Conservation (phyloP, 2,797 vertebrate species). For the Tympanoctomys barrerae region DNA sequence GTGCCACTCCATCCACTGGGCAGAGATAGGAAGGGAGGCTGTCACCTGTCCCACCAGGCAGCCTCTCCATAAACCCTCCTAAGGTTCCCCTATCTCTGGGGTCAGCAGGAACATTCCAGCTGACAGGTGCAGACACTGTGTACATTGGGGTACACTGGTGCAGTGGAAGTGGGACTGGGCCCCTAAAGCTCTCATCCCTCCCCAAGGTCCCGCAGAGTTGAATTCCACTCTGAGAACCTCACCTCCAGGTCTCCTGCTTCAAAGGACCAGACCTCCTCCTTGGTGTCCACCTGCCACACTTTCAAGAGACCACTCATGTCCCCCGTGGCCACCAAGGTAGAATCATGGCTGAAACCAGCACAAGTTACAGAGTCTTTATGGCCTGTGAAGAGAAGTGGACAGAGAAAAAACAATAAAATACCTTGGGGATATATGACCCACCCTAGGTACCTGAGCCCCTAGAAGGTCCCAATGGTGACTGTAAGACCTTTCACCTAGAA, state of each 20-base stretch:
- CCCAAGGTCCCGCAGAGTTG: background rate
- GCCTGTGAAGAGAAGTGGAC: slow-evolving; percentile 86
- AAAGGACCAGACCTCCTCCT: slow-evolving; percentile 96
- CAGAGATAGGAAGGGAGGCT: background rate
- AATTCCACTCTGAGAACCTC: slow-evolving; percentile 67
- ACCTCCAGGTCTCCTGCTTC: slow-evolving; percentile 98
- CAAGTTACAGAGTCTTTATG: slow-evolving; percentile 98
- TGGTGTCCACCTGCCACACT: slow-evolving; percentile 95
- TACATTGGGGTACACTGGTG: no score
- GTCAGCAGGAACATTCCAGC: background rate
- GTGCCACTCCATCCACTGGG: slow-evolving; percentile 99
- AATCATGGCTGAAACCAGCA: slow-evolving; percentile 95
- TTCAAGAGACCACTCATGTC: slow-evolving; percentile 98
- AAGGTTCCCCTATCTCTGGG: background rate
- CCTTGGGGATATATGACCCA: background rate
- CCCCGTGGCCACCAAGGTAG: slow-evolving; percentile 93
- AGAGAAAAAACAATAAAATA: background rate
- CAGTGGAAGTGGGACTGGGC: background rate
- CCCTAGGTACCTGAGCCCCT: background rate
- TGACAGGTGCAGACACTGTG: background rate
- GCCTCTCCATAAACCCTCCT: background rate
- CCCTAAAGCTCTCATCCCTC: background rate
- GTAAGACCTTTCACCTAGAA: background rate
- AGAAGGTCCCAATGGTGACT: background rate
- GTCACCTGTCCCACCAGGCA: background rate